Evolutionary conservation across 1,140 invertebrate species (phyloP).

Genomic region (Diorhabda elongata): DNA sequence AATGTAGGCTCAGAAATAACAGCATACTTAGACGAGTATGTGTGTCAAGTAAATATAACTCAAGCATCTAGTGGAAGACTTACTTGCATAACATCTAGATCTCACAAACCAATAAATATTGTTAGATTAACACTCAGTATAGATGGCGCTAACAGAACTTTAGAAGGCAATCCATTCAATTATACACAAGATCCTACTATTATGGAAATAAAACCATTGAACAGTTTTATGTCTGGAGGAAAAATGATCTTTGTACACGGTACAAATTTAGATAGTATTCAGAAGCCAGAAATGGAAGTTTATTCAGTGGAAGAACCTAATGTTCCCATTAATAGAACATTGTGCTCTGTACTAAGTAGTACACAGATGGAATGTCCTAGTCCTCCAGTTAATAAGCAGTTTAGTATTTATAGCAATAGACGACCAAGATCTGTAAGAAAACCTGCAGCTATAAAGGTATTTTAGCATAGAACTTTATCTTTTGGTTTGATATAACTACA

Average conservation of each 20-base stretch:
- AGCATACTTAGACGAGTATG: conserved; percentile 82
- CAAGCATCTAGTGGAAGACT: conserved; percentile 85
- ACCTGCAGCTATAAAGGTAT: conserved; percentile 41
- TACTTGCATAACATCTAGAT: conserved; percentile 79
- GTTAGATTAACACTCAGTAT: conserved; percentile 70
- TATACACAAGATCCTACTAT: conserved; percentile 92
- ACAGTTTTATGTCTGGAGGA: conserved; percentile 87
- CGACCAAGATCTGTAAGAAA: conserved; percentile 43
- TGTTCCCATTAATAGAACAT: conserved; percentile 70
- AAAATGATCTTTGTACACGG: conserved; percentile 90
- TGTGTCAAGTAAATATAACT: conserved; percentile 82
- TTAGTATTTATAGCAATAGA: conserved; percentile 37
- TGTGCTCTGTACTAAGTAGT: conserved; percentile 80
- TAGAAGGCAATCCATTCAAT: conserved; percentile 70
- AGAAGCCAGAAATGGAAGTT: conserved; percentile 84
- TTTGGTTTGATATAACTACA: neutral
- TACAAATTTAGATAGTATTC: conserved; percentile 85
- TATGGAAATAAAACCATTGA: conserved; percentile 84
- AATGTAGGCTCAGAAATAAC: conserved; percentile 89
- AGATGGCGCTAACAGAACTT: conserved; percentile 75
- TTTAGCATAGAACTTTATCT: neutral
- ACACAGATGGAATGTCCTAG: conserved; percentile 94
- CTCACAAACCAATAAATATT: conserved; percentile 56
- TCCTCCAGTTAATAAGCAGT: conserved; percentile 66
- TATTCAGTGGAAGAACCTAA: conserved; percentile 65